A percentile compares a stretch with the other conserved stretches of the same genome.
Evolutionary conservation across 2,888 invertebrate genomes (phyloP).

Genomic region (Pherbina coryleti): DNA sequence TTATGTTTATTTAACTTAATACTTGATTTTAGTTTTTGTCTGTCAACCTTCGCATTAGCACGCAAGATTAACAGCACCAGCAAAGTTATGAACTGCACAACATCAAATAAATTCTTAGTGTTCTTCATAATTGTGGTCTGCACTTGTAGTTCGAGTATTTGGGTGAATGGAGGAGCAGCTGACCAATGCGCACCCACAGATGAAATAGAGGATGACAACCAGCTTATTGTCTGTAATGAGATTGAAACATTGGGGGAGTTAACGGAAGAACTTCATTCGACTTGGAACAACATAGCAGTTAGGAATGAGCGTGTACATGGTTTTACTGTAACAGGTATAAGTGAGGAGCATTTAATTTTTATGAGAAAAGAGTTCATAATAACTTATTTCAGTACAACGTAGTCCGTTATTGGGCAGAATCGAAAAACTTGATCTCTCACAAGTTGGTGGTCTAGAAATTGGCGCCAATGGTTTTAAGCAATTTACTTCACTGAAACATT

Average conservation of each 20-base stretch:
- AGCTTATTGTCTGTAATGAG: background rate
- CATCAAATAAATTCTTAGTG: background rate
- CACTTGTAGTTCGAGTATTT: background rate
- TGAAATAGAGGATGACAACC: background rate
- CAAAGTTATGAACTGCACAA: too few relatives aligned
- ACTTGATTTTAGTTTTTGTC: background rate
- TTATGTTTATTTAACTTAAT: background rate
- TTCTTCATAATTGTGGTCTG: background rate
- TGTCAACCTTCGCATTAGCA: background rate
- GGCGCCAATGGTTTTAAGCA: slow-evolving; percentile 56
- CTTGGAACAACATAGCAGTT: slow-evolving; percentile 48
- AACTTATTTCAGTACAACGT: background rate
- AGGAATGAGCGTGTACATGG: slow-evolving; percentile 38
- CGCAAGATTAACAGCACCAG: background rate
- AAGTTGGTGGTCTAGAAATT: slow-evolving; percentile 53
- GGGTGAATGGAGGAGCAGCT: background rate
- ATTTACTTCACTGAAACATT: slow-evolving; percentile 53
- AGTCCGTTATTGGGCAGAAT: slow-evolving; percentile 41
- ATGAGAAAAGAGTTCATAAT: background rate
- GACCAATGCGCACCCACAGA: background rate
- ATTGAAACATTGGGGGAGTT: background rate
- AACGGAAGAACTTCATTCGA: slow-evolving; percentile 42
- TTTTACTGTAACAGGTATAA: slow-evolving; percentile 47
- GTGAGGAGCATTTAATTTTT: background rate
- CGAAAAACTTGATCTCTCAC: slow-evolving; percentile 57